Evolutionary conservation across 30 jellyfish, hydroid and myxozoan genomes (phyloP), one percentile per base, ranked within the genome.

Genomic region (Chironex yamaguchii): DNA sequence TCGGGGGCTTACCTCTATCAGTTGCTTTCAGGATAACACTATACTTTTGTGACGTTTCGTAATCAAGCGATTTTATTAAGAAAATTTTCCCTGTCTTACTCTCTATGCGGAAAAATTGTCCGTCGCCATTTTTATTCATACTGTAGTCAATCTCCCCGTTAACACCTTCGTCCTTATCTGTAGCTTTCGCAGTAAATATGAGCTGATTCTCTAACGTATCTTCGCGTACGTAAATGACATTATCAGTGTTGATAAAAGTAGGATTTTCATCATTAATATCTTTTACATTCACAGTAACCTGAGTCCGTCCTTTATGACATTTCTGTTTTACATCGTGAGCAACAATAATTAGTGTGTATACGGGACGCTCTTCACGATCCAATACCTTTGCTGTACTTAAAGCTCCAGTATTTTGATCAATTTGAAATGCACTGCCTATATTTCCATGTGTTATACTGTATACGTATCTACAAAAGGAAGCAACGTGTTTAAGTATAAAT

Each of bases 231-330:
- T 50, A 1, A 25, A 80, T 65, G 2, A 30, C 50, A 67, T 80
- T 79, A 0, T 80, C 69, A 34, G 69, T 86, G 23, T 63, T 49
- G 36, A 36, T n/a, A 71, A 93, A 93, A 20, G 26, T 67, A 13
- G 98, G 98, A 20, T 70, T 36, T 51, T 93, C 76, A 51, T 93
- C 98, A 51, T 93, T 93, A 25, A n/a, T 65, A 51, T 93, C 98
- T 0, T 33, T 69, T 0, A 93, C 93, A 26, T 24, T 71, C 2
- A 93, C 84, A 25, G 34, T 49, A 34, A 79, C 83, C 14, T 62
- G 86, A 13, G 93, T 71, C 0, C 92, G 67, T 6, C 92, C 92
- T 50, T 84, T 81, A 67, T 89, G 96, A 49, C 98, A 93, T 24
- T 71, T 71, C 27, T 42, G 63, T 0, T 69, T 86, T 12, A 62